phyloP scores from a whole-genome alignment of 2,888 invertebrate genomes.

The Drosophila fungiperda region DNA sequence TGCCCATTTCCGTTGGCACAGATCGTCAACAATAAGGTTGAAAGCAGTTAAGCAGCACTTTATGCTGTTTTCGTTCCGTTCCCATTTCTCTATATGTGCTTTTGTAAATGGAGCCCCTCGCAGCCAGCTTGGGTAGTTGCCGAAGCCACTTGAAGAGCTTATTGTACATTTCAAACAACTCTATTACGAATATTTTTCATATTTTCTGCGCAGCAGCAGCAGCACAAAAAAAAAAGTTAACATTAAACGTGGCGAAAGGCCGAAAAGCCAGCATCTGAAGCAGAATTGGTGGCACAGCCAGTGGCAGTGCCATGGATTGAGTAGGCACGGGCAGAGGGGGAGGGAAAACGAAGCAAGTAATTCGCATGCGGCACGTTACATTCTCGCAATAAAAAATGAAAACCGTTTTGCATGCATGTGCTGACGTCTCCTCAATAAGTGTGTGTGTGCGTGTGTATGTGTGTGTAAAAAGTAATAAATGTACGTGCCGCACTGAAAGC shows the following conservation, averaged over 20 bases:
- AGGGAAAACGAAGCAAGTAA: slow-evolving; percentile 64
- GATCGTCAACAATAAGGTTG: slow-evolving; percentile 38
- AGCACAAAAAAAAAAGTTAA: slow-evolving; percentile 58
- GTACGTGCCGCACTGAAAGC: slow-evolving; percentile 75
- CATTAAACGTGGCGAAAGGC: slow-evolving; percentile 74
- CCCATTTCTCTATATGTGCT: slow-evolving; percentile 32
- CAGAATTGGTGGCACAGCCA: slow-evolving; percentile 7
- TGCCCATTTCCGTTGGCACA: slow-evolving; percentile 9
- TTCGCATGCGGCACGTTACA: slow-evolving; percentile 81
- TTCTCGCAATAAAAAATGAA: slow-evolving; percentile 79
- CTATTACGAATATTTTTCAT: slow-evolving; percentile 83
- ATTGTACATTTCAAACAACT: slow-evolving; percentile 81
- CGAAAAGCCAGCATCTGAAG: slow-evolving; percentile 30
- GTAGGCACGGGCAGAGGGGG: slow-evolving; percentile 18
- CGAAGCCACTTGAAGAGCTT: slow-evolving; percentile 75
- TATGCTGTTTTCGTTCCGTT: slow-evolving; percentile 13
- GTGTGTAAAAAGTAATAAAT: slow-evolving; percentile 79
- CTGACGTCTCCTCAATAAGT: slow-evolving; percentile 36
- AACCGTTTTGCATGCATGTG: slow-evolving; percentile 77
- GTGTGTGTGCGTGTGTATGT: slow-evolving; percentile 9
- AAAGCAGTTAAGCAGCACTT: slow-evolving; percentile 56
- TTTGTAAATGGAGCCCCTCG: slow-evolving; percentile 3
- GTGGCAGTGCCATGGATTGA: slow-evolving; percentile 11
- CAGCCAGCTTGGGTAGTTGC: slow-evolving; percentile 43
- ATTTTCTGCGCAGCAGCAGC: slow-evolving; percentile 63